Evolutionary conservation across 2,888 invertebrate genomes (phyloP).

Genomic region (Erpobdella octoculata): DNA sequence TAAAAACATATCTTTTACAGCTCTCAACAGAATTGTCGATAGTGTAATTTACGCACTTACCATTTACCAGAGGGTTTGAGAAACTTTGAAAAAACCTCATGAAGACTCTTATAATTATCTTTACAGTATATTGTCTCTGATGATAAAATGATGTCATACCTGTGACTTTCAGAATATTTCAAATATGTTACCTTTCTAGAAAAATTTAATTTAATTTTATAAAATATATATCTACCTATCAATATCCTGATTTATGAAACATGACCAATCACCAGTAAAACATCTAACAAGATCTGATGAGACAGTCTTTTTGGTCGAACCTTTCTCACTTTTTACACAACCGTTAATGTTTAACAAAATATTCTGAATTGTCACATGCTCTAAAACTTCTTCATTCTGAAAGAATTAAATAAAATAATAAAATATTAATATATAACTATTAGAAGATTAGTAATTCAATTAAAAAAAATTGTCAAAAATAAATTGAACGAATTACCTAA

Average conservation of each 20-base stretch:
- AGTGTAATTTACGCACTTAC: conserved; percentile 47
- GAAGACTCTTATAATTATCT: conserved; percentile 69
- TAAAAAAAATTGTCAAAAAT: too few relatives aligned
- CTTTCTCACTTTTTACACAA: background rate
- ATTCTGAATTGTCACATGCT: background rate
- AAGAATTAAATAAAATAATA: background rate
- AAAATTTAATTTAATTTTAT: background rate
- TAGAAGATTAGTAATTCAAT: too few relatives aligned
- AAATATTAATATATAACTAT: too few relatives aligned
- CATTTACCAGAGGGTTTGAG: conserved; percentile 61
- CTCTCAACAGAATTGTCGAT: background rate
- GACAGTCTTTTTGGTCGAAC: background rate
- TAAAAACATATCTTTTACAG: too few relatives aligned
- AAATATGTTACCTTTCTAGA: too few relatives aligned
- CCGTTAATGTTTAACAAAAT: background rate
- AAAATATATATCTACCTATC: background rate
- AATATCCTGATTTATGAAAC: background rate
- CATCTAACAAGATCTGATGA: background rate
- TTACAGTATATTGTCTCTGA: conserved; percentile 83
- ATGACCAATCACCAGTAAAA: conserved; percentile 17
- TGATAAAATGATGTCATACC: too few relatives aligned
- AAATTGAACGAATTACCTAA: too few relatives aligned
- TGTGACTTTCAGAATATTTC: too few relatives aligned
- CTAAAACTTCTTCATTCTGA: background rate
- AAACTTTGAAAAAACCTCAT: conserved; percentile 61